Conservation (phyloP, 2,113 vertebrate species). For the Pygoscelis antarcticus region DNA sequence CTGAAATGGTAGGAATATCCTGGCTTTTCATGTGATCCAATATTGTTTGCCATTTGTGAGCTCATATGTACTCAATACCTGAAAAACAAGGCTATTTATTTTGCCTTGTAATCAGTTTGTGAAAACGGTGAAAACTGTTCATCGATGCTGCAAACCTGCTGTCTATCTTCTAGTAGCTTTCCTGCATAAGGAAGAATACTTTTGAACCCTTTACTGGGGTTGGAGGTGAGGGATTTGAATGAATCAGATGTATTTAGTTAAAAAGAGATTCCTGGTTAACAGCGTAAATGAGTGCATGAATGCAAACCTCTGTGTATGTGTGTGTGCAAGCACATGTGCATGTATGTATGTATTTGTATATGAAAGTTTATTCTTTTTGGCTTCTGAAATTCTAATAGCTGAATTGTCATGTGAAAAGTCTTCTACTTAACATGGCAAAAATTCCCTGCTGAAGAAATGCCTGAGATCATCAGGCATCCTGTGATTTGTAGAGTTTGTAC, state of each 20-base stretch:
- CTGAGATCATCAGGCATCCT: neutral
- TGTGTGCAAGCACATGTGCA: accelerated
- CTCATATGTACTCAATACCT: neutral
- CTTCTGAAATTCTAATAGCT: neutral
- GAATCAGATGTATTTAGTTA: neutral
- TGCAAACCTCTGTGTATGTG: neutral
- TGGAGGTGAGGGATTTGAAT: neutral
- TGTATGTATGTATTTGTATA: neutral
- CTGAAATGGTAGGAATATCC: neutral
- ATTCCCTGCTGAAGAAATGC: neutral
- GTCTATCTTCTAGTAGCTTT: neutral
- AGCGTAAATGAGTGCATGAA: neutral
- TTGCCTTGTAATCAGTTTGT: neutral
- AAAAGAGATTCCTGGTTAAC: neutral
- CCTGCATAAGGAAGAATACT: neutral
- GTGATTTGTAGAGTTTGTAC: neutral
- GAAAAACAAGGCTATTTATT: neutral
- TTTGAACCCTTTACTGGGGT: neutral
- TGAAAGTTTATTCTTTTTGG: neutral
- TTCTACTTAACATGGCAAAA: neutral
- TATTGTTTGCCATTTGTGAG: neutral
- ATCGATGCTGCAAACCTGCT: neutral
- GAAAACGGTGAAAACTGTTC: neutral
- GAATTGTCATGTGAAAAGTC: neutral
- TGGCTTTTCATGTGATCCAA: neutral